These are phyloP conservation scores for Zaprionus vittiger DNA, from an alignment of 1,140 invertebrate genomes.

Conservation along the genomic window DNA sequence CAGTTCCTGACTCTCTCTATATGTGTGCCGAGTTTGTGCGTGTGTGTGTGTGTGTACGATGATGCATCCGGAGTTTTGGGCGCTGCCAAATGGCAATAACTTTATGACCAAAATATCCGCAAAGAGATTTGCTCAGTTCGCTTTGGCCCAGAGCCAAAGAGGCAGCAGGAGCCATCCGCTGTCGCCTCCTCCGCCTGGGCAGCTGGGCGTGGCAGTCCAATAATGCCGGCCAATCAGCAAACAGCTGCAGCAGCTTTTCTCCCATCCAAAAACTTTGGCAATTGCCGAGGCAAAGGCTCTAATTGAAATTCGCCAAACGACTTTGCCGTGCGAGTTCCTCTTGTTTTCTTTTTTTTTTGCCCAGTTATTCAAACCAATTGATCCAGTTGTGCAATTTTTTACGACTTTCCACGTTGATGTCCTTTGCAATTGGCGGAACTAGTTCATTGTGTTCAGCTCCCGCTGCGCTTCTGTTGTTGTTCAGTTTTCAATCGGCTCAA, in stretches of 20 bases:
- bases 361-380: conserved; percentile 15
- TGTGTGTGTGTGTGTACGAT: conserved; percentile 5
- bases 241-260: conserved; percentile 18
- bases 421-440: neutral
- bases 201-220: neutral
- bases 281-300: conserved; percentile 18
- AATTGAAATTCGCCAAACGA: conserved; percentile 31
- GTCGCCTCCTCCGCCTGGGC: neutral
- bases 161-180: neutral
- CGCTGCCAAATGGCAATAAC: conserved; percentile 26
- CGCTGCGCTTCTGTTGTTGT: neutral
- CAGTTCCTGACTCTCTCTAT: neutral
- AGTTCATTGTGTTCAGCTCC: neutral
- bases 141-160: conserved; percentile 36
- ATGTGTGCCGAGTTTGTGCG: conserved; percentile 6
- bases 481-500: neutral
- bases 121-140: conserved; percentile 22
- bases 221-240: conserved; percentile 9
- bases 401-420: conserved; percentile 8
- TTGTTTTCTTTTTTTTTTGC: neutral
- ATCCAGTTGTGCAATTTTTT: conserved; percentile 22
- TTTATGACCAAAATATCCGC: conserved; percentile 23
- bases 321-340: conserved; percentile 1
- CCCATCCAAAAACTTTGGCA: conserved; percentile 22
- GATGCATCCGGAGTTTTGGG: conserved; percentile 10